A percentile compares a stretch with the other conserved stretches of the same genome.
phyloP scores from a whole-genome alignment of 1,140 invertebrate genomes.

The Drosophila lini region DNA sequence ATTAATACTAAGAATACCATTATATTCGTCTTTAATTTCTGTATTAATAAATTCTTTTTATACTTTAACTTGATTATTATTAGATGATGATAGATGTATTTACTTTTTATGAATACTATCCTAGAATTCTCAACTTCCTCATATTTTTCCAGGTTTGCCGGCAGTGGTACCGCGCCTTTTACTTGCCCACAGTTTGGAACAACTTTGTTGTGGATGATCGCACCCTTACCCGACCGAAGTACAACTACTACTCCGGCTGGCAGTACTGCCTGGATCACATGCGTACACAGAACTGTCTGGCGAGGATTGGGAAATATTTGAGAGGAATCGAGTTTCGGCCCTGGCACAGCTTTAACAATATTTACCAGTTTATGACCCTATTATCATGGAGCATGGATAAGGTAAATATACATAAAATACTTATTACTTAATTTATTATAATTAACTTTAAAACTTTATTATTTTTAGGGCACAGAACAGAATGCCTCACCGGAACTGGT shows the following conservation, averaged over 20 bases:
- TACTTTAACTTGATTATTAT: no score
- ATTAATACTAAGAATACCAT: no score
- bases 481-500: slow-evolving; percentile 75
- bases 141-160: slow-evolving; percentile 67
- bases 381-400: slow-evolving; percentile 89
- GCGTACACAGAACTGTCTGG: slow-evolving; percentile 89
- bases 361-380: slow-evolving; percentile 94
- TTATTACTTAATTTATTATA: background rate
- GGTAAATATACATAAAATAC: background rate
- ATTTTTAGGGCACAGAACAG: slow-evolving; percentile 39
- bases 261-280: slow-evolving; percentile 92
- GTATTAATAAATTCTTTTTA: no score
- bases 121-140: background rate
- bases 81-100: no score
- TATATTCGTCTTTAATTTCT: no score
- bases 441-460: background rate
- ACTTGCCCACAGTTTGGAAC: slow-evolving; percentile 90
- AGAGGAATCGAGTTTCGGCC: slow-evolving; percentile 89
- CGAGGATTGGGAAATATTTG: slow-evolving; percentile 89
- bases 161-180: slow-evolving; percentile 90
- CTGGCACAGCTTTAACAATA: slow-evolving; percentile 92
- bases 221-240: slow-evolving; percentile 90
- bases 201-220: slow-evolving; percentile 90
- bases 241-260: slow-evolving; percentile 94
- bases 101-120: background rate